Conservation (phyloP, 2,797 vertebrate genomes). For the Crax fasciolata region DNA sequence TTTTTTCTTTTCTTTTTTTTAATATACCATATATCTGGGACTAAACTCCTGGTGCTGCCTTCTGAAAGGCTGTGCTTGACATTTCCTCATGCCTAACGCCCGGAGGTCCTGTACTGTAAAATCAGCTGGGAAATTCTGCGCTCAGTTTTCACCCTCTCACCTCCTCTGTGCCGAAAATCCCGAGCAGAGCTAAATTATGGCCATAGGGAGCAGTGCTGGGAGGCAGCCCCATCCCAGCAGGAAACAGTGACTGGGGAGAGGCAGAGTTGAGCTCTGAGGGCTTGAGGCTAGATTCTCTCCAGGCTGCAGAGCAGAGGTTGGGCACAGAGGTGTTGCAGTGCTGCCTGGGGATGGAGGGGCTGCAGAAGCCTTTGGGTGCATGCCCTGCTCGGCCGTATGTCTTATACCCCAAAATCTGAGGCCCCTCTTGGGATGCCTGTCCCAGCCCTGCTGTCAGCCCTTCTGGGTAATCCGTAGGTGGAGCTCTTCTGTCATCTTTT, state of each 20-base stretch:
- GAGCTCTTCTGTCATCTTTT: conserved; percentile 75
- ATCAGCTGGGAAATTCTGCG: neutral
- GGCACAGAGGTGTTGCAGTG: neutral
- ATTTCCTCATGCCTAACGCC: neutral
- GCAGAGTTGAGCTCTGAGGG: neutral
- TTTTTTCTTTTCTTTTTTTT: neutral
- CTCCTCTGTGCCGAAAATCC: neutral
- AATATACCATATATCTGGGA: neutral
- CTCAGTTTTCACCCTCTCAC: neutral
- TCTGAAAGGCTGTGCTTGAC: neutral
- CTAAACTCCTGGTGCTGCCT: neutral
- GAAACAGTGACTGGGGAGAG: neutral
- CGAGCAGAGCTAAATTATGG: fast-evolving
- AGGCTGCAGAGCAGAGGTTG: fast-evolving
- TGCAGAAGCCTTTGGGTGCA: neutral
- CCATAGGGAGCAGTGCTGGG: neutral
- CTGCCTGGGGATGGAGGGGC: neutral
- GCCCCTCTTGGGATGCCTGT: conserved; percentile 8
- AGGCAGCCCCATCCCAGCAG: too few species aligned
- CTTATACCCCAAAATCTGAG: neutral
- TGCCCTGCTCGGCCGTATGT: neutral
- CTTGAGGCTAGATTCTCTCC: fast-evolving
- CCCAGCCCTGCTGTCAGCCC: conserved; percentile 28
- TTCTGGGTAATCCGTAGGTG: conserved; percentile 70
- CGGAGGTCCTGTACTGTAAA: neutral